Evolutionary conservation across 2,113 vertebrate genomes (phyloP).

Genomic region (Melanerpes formicivorus): DNA sequence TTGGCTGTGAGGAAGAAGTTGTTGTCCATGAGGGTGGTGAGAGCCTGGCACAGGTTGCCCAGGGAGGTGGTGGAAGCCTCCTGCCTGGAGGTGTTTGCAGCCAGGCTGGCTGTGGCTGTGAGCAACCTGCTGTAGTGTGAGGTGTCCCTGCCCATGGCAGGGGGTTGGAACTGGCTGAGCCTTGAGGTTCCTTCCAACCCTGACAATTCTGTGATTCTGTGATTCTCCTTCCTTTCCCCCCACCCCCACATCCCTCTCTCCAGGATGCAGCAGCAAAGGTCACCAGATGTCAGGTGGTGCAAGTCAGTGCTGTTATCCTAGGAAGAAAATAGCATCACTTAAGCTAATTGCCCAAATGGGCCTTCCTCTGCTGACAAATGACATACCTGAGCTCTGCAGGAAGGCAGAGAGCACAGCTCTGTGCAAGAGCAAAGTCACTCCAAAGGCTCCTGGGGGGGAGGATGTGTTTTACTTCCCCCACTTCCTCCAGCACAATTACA

Average conservation of each 20-base stretch:
- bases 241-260: neutral
- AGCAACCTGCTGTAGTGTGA: too few species aligned
- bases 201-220: too few species aligned
- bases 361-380: neutral
- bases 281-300: neutral
- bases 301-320: neutral
- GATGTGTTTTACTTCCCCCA: neutral
- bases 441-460: neutral
- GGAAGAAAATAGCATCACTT: conserved; percentile 16
- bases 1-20: too few species aligned
- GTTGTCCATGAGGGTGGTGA: too few species aligned
- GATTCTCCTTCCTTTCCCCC: neutral
- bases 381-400: neutral
- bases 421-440: neutral
- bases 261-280: conserved; percentile 3
- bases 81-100: too few species aligned
- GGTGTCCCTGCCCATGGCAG: too few species aligned
- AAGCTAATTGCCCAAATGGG: neutral
- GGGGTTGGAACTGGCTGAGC: too few species aligned
- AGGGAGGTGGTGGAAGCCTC: too few species aligned
- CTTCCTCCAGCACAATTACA: neutral
- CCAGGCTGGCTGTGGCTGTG: too few species aligned
- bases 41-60: too few species aligned
- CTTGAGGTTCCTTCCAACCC: too few species aligned
- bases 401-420: neutral